A percentile compares a stretch with the other conserved stretches of the same genome.
These are phyloP conservation scores for Amphiprion percula DNA, from an alignment of 2,113 vertebrate species.

Conservation along the genomic window DNA sequence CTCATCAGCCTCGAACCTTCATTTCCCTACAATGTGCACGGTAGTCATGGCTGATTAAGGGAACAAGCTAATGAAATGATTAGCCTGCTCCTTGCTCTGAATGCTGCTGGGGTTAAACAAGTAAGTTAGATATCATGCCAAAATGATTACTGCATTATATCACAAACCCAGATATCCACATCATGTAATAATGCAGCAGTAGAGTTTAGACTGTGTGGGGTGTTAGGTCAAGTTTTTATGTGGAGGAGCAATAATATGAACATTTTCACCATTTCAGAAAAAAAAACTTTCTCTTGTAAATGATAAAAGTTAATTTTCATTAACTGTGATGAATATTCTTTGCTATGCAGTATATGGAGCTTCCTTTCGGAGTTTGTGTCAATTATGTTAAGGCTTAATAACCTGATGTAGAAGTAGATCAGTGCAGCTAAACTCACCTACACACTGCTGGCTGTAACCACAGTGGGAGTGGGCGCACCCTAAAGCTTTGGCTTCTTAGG, in stretches of 20 bases:
- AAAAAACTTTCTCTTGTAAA: not conserved
- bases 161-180: slow-evolving; percentile 54
- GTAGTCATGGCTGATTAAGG: slow-evolving; percentile 59
- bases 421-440: not conserved
- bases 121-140: not conserved
- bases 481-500: not conserved
- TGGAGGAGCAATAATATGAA: not conserved
- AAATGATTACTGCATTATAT: slow-evolving; percentile 45
- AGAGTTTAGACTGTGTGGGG: slow-evolving; percentile 32
- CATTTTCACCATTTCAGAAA: not conserved
- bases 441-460: not conserved
- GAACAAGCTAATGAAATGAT: slow-evolving; percentile 63
- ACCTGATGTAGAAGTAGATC: too few relatives aligned
- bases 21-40: slow-evolving; percentile 24
- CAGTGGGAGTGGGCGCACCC: not conserved
- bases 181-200: slow-evolving; percentile 46
- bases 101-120: slow-evolving; percentile 14
- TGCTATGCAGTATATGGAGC: not conserved
- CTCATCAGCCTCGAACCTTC: slow-evolving; percentile 48
- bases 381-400: too few relatives aligned
- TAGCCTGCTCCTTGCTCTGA: slow-evolving; percentile 34
- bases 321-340: not conserved
- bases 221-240: not conserved
- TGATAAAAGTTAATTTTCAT: not conserved
- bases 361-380: not conserved